Base-by-base conservation (phyloP, 2,888 invertebrate species). In the Drosophila helvetica region DNA sequence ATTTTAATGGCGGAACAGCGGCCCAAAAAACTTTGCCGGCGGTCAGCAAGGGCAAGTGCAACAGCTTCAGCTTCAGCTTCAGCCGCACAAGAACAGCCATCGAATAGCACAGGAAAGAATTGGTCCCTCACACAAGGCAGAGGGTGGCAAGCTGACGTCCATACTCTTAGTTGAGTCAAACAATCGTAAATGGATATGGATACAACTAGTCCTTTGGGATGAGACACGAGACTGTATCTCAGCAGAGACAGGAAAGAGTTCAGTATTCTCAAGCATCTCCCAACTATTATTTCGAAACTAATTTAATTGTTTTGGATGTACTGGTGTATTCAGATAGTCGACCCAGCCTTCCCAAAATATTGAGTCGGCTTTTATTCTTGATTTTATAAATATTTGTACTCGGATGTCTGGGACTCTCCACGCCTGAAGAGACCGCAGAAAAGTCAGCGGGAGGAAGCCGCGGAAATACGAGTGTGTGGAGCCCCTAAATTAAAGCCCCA, bases 1-100 rank as follows among this genome's bases (percentile, higher is more conserved):
- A 62, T 85, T 87, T 83, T 83, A 88, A 88, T 82, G 78, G 69
- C 80, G 56, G 70, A 59, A 55, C 67, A 69, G 86, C 77, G 69
- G 59, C 60, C 52, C 46, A 30, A 57, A 61, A 69, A 81, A 85
- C 79, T 79, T 85, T 79, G 66, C 75, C 67, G 70, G 71, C 74
- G 88, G 88, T 83, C 86, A 84, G 63, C 62, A 57, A 22, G 48
- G 42, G 38, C 30, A 46, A 43, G 56, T 52, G 52, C 59, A 54
- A 52, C 57, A 60, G 60, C 71, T 54, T 59, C 62, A 27, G 22
- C 0, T 5, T 3, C 22, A 22, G 27, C 7, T 27, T 2, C 27
- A 4, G 22, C 17, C 33, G 38, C 22, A 5, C 53, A 10, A 47
- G 38, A 47, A 54, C 43, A 53, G 43, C 50, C 30, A 38, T 30